These are phyloP conservation scores for Montifringilla adamsi DNA, from an alignment of 2,113 vertebrate species.

Conservation along the genomic window DNA sequence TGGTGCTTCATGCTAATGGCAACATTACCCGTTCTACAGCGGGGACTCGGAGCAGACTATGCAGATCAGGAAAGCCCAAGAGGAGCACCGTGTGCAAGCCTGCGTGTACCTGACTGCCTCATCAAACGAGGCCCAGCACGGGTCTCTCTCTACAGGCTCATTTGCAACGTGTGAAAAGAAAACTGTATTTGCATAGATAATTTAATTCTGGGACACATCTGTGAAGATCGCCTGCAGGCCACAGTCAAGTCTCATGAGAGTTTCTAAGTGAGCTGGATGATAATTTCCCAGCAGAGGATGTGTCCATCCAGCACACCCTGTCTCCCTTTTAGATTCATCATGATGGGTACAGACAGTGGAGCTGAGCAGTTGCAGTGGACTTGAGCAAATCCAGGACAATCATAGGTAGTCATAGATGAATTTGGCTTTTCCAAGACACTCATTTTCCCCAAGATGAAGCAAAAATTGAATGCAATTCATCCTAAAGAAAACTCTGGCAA, in stretches of 20 bases:
- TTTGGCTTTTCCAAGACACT: not conserved
- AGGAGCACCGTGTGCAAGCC: not conserved
- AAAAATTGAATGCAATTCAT: not conserved
- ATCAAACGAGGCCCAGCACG: not conserved
- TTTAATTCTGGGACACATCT: constrained; percentile 31
- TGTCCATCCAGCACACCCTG: not conserved
- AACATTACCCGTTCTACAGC: not conserved
- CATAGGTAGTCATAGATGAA: fast-evolving
- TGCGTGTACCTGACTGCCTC: not conserved
- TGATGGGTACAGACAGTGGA: not conserved
- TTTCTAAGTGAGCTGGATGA: not conserved
- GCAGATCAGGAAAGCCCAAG: not conserved
- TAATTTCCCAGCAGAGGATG: constrained; percentile 9
- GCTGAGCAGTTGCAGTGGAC: not conserved
- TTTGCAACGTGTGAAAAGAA: constrained; percentile 1
- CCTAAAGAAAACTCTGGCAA: not conserved
- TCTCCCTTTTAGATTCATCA: not conserved
- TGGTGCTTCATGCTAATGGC: not conserved
- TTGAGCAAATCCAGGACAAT: not conserved
- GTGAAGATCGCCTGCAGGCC: constrained; percentile 32
- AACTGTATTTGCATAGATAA: constrained; percentile 18
- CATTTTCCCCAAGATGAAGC: not conserved
- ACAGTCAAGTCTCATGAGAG: not conserved
- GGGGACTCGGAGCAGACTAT: not conserved
- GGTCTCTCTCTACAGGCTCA: not conserved